phyloP scores from a whole-genome alignment of 2,888 invertebrate species.

The Folsomia manolachei region DNA sequence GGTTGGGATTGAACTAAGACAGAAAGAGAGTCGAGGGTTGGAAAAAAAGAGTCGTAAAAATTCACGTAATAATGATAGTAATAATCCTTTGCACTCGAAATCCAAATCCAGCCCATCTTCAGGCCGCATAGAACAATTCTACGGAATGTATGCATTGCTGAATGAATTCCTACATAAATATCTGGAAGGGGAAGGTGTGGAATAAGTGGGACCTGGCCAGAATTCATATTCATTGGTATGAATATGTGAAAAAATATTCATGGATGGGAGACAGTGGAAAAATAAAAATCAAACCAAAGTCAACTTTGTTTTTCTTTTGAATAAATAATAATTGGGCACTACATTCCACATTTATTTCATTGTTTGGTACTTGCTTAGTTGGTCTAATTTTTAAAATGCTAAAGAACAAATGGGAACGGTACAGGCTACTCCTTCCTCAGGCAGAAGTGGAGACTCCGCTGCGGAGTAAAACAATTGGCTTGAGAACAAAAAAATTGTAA shows the following conservation, averaged over 20 bases:
- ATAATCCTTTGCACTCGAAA: not conserved
- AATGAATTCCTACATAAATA: too few species aligned
- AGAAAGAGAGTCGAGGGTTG: not conserved
- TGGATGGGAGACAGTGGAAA: not conserved
- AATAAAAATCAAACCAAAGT: not conserved
- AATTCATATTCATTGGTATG: not conserved
- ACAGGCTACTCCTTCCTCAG: too few species aligned
- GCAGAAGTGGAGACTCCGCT: too few species aligned
- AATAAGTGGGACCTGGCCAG: not conserved
- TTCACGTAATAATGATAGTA: conserved; percentile 8
- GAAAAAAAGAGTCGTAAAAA: not conserved
- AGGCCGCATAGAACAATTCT: too few species aligned
- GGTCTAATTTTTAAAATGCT: too few species aligned
- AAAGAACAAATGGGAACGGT: too few species aligned
- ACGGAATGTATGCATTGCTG: too few species aligned
- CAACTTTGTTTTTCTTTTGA: not conserved
- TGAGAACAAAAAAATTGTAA: too few species aligned
- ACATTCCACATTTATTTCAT: not conserved
- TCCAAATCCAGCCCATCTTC: not conserved
- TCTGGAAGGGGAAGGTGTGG: too few species aligned
- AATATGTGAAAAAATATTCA: conserved; percentile 1
- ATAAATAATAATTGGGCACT: conserved; percentile 1
- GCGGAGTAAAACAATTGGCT: too few species aligned
- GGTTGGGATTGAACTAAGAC: too few species aligned
- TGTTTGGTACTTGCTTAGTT: too few species aligned